A percentile compares a stretch with the other conserved stretches of the same genome.
These are phyloP conservation scores for Choreutis nemorana DNA, from an alignment of 2,888 invertebrate genomes.

Conservation along the genomic window DNA sequence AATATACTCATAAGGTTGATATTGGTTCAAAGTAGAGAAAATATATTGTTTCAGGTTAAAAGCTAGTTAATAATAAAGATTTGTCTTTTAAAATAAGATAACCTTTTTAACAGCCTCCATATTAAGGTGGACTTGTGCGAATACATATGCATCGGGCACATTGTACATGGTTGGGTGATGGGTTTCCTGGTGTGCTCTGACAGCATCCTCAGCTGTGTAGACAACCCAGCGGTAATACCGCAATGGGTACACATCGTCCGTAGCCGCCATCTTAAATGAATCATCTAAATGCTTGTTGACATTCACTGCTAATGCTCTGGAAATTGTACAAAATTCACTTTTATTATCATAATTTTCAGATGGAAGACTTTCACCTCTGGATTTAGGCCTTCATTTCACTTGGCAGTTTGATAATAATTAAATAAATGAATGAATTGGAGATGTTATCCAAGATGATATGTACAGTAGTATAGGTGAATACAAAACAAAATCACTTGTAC, in stretches of 20 bases:
- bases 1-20: conserved; percentile 2
- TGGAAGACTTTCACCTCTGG: too few species aligned
- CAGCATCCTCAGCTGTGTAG: conserved; percentile 78
- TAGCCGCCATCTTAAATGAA: conserved; percentile 45
- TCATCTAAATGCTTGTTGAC: conserved; percentile 69
- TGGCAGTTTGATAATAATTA: too few species aligned
- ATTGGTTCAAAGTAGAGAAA: not conserved
- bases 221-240: conserved; percentile 69
- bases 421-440: too few species aligned
- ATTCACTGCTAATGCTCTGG: conserved; percentile 34
- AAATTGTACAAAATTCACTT: too few species aligned
- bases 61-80: not conserved
- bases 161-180: conserved; percentile 87
- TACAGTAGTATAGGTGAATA: too few species aligned
- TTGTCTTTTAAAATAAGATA: not conserved
- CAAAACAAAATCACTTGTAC: too few species aligned
- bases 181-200: conserved; percentile 79
- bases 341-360: too few species aligned
- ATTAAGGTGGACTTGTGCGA: conserved; percentile 79
- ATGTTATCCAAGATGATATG: too few species aligned
- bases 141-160: conserved; percentile 73
- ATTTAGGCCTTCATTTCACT: too few species aligned
- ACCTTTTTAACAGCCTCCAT: conserved; percentile 78
- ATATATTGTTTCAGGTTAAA: not conserved
- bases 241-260: conserved; percentile 62